These are phyloP conservation scores for Teleiodes luculella DNA, from an alignment of 2,888 invertebrate species.

Conservation along the genomic window DNA sequence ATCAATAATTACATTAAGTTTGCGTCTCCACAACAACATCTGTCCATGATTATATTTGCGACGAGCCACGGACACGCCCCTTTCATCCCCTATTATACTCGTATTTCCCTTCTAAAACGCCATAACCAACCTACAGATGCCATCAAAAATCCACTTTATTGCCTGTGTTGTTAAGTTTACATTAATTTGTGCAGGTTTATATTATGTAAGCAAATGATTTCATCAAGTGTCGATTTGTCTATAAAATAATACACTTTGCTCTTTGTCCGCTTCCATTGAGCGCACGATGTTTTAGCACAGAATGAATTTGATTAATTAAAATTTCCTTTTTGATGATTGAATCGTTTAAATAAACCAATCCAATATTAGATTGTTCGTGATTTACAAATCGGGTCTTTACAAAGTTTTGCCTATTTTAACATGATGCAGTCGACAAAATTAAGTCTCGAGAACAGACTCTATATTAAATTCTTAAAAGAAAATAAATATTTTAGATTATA, in stretches of 20 bases:
- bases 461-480: too few relatives aligned
- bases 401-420: too few relatives aligned
- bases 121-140: constrained; percentile 34
- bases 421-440: too few relatives aligned
- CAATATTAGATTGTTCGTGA: constrained; percentile 9
- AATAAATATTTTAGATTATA: too few relatives aligned
- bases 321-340: constrained; percentile 50
- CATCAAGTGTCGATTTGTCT: constrained; percentile 63
- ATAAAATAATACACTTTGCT: constrained; percentile 77
- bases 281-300: constrained; percentile 70
- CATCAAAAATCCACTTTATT: constrained; percentile 32
- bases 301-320: constrained; percentile 74
- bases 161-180: not conserved
- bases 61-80: constrained; percentile 71
- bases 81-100: constrained; percentile 74
- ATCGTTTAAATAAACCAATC: too few relatives aligned
- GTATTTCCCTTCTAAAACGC: constrained; percentile 20
- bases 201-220: constrained; percentile 51
- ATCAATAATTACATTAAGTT: not conserved
- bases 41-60: constrained; percentile 76
- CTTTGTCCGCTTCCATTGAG: constrained; percentile 72
- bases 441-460: too few relatives aligned
- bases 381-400: not conserved
- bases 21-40: constrained; percentile 34
- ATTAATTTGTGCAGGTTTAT: constrained; percentile 18